These are phyloP conservation scores for Toxonevra muliebris DNA, from an alignment of 2,888 invertebrate genomes.

Conservation along the genomic window DNA sequence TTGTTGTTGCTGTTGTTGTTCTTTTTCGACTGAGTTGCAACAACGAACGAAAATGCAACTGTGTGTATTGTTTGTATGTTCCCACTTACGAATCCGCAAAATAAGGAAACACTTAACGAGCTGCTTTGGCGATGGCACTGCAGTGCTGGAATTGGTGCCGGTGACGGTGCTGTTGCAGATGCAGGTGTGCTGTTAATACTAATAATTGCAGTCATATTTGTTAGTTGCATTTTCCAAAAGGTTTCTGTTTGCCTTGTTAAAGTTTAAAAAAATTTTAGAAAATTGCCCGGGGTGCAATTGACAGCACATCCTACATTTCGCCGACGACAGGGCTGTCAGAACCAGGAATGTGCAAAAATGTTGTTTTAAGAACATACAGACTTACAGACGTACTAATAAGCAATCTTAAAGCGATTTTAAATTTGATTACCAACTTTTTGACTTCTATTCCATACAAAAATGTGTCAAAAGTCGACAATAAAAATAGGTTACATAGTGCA, in stretches of 20 bases:
- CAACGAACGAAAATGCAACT: constrained; percentile 20
- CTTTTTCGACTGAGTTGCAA: neutral
- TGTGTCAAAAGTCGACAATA: too few relatives aligned
- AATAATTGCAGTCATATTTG: neutral
- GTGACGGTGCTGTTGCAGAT: too few relatives aligned
- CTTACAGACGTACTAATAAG: too few relatives aligned
- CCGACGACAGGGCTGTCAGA: too few relatives aligned
- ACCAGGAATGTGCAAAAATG: too few relatives aligned
- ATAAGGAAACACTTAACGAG: constrained; percentile 16
- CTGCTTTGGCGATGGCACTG: constrained; percentile 12
- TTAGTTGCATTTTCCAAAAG: neutral
- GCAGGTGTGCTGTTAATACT: too few relatives aligned
- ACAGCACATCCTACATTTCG: neutral
- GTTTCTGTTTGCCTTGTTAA: neutral
- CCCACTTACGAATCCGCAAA: constrained; percentile 9
- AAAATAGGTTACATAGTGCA: too few relatives aligned
- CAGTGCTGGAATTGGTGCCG: neutral
- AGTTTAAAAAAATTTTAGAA: neutral
- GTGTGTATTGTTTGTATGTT: constrained; percentile 13
- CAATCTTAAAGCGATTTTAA: too few relatives aligned
- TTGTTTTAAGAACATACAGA: too few relatives aligned
- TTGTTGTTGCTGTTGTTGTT: neutral
- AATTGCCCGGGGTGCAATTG: neutral
- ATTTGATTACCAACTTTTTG: too few relatives aligned
- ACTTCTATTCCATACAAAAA: too few relatives aligned